A percentile compares a stretch with the other conserved stretches of the same genome.
phyloP scores from a whole-genome alignment of 2,113 vertebrate genomes.

The Lepisosteus oculatus region DNA sequence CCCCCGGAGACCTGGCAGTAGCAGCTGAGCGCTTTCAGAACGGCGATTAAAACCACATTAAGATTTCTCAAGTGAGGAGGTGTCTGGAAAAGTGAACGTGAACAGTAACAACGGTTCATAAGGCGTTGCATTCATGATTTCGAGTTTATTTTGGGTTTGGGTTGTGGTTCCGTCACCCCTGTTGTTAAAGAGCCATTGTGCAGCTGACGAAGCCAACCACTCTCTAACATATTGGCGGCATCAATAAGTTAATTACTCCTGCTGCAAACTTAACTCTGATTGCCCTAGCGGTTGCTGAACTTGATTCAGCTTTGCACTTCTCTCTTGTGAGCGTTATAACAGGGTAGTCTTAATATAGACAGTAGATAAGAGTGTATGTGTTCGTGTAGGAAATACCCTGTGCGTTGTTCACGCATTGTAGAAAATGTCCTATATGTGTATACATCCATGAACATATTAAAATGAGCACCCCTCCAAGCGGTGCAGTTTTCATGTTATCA shows the following conservation, averaged over 20 bases:
- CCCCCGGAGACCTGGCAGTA: too few relatives aligned
- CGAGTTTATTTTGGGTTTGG: not conserved
- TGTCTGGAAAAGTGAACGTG: not conserved
- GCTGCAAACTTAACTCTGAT: not conserved
- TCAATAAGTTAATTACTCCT: not conserved
- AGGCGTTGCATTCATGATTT: not conserved
- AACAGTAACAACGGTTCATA: not conserved
- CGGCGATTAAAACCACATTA: constrained; percentile 5
- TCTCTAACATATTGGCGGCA: not conserved
- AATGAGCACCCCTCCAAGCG: too few relatives aligned
- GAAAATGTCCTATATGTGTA: too few relatives aligned
- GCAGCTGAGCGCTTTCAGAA: not conserved
- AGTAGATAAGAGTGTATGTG: too few relatives aligned
- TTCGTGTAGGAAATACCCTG: too few relatives aligned
- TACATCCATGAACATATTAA: too few relatives aligned
- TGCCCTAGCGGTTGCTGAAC: not conserved
- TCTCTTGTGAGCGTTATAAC: too few relatives aligned
- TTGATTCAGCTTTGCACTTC: not conserved
- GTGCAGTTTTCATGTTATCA: too few relatives aligned
- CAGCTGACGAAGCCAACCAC: not conserved
- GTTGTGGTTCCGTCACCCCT: not conserved
- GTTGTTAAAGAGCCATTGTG: not conserved
- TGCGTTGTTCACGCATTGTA: too few relatives aligned
- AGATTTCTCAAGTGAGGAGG: not conserved
- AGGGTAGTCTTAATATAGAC: too few relatives aligned